These are phyloP conservation scores for Uria lomvia DNA, from an alignment of 2,113 vertebrate genomes.

Conservation along the genomic window DNA sequence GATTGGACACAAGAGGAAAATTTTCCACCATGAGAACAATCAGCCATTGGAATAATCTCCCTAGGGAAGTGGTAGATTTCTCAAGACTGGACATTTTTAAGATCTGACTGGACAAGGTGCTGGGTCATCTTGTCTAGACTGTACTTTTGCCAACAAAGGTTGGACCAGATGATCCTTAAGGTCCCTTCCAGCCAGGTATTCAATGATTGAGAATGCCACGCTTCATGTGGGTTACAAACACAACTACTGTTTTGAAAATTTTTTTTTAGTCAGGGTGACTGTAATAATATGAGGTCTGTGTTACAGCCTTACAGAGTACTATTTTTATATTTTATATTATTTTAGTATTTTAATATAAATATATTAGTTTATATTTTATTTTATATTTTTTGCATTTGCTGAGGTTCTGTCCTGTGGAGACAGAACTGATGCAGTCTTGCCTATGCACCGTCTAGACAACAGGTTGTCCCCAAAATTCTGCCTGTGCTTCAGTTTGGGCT, in stretches of 20 bases:
- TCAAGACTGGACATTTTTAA: not conserved
- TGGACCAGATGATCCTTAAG: not conserved
- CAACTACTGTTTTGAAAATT: not conserved
- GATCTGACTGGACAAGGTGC: not conserved
- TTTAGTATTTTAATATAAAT: not conserved
- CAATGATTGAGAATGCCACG: not conserved
- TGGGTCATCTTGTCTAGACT: not conserved
- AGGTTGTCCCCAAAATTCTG: not conserved
- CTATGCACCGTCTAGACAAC: not conserved
- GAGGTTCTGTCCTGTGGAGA: not conserved
- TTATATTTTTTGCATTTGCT: not conserved
- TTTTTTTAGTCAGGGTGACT: not conserved
- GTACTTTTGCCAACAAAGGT: not conserved
- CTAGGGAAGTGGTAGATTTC: not conserved
- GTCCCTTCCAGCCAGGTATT: not conserved
- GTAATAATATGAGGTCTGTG: not conserved
- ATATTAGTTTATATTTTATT: not conserved
- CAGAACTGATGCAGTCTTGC: not conserved
- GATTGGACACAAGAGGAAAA: not conserved
- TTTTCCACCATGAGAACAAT: not conserved
- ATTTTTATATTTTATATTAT: not conserved
- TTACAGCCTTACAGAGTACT: not conserved
- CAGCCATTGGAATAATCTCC: not conserved
- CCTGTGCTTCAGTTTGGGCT: not conserved
- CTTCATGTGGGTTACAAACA: not conserved